Evolutionary conservation across 2,797 vertebrate species (phyloP).

Genomic region (Geotrypetes seraphini): DNA sequence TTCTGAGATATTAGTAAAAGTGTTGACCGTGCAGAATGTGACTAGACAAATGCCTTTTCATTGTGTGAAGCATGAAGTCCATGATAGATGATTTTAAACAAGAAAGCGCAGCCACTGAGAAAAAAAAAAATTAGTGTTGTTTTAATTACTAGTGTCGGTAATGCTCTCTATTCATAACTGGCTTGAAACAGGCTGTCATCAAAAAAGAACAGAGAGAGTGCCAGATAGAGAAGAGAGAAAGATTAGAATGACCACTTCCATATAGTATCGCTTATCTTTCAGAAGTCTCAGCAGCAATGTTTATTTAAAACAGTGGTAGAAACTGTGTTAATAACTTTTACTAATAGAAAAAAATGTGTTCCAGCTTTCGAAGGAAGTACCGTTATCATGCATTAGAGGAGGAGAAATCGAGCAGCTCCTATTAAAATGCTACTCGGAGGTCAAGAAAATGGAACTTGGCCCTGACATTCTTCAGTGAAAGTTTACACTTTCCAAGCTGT

Average conservation of each 20-base stretch:
- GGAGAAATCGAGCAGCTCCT: conserved; percentile 17
- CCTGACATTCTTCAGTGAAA: conserved; percentile 36
- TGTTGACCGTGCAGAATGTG: conserved; percentile 57
- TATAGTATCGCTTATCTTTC: conserved; percentile 12
- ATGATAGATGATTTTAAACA: conserved; percentile 66
- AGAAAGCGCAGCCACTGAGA: conserved; percentile 67
- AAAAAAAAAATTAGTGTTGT: conserved; percentile 79
- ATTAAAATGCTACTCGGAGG: conserved; percentile 33
- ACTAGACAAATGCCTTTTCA: conserved; percentile 58
- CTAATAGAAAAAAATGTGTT: background rate
- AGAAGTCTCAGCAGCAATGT: background rate
- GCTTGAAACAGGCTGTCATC: conserved; percentile 49
- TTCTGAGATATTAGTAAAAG: conserved; percentile 36
- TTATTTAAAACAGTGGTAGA: conserved; percentile 22
- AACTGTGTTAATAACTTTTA: conserved; percentile 13
- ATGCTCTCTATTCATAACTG: conserved; percentile 71
- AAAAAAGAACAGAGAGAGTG: conserved; percentile 25
- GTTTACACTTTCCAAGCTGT: conserved; percentile 37
- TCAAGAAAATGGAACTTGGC: conserved; percentile 36
- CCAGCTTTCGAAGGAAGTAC: conserved; percentile 17
- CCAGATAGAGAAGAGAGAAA: background rate
- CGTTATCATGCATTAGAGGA: conserved; percentile 19
- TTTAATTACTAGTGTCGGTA: conserved; percentile 77
- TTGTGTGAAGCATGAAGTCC: conserved; percentile 59
- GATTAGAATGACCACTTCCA: conserved; percentile 8